Conservation (phyloP, 2,797 vertebrate species). For the Lycodopsis pacificus region DNA sequence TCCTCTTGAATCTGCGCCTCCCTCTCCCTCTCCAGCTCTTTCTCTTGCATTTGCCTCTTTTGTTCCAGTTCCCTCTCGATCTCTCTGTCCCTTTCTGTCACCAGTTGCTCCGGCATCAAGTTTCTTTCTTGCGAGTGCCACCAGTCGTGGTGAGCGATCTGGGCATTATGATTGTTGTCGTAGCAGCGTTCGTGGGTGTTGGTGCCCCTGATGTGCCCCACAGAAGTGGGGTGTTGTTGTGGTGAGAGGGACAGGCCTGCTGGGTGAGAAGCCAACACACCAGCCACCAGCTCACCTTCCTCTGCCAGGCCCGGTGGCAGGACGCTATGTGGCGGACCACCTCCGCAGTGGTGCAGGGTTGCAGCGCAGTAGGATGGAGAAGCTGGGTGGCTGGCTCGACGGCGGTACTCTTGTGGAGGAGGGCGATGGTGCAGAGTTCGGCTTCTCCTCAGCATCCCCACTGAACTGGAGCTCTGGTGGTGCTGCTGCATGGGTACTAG, state of each 20-base stretch:
- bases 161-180: slow-evolving; percentile 58
- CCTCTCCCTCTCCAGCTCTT: slow-evolving; percentile 59
- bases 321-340: slow-evolving; percentile 38
- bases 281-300: slow-evolving; percentile 58
- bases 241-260: slow-evolving; percentile 56
- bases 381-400: slow-evolving; percentile 84
- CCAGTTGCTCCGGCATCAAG: slow-evolving; percentile 61
- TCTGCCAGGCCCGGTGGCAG: slow-evolving; percentile 53
- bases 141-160: slow-evolving; percentile 69
- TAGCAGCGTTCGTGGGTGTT: slow-evolving; percentile 63
- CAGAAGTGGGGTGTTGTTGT: slow-evolving; percentile 58
- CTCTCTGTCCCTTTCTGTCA: slow-evolving; percentile 67
- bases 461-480: slow-evolving; percentile 69
- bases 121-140: slow-evolving; percentile 72
- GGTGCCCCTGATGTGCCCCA: slow-evolving; percentile 64
- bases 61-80: slow-evolving; percentile 64
- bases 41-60: slow-evolving; percentile 64
- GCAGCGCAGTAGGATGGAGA: slow-evolving; percentile 82
- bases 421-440: slow-evolving; percentile 83
- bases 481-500: slow-evolving; percentile 68
- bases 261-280: slow-evolving; percentile 56
- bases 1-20: slow-evolving; percentile 67
- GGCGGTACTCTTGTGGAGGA: slow-evolving; percentile 78
- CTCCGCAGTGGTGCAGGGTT: slow-evolving; percentile 78
- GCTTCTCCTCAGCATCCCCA: slow-evolving; percentile 83